Base-by-base conservation (phyloP, 2,888 invertebrate species). In the Chrysolina oricalcia region DNA sequence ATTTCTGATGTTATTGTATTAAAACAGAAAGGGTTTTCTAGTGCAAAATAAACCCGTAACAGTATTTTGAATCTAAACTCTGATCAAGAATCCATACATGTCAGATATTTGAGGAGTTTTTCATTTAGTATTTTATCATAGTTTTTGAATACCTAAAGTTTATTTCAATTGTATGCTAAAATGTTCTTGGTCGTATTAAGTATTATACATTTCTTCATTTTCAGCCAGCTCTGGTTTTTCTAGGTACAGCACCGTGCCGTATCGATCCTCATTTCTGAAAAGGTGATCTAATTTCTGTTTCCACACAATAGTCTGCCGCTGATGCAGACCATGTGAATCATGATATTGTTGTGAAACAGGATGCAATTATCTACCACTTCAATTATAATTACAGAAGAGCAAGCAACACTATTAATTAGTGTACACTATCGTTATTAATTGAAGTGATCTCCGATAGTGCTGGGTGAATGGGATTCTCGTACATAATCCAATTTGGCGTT, bases 321-420 rank as follows among this genome's bases (percentile, higher is more conserved):
- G 27, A 59, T 59, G 67, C 48, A 74, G 65, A 73, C 67, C 70
- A 81, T 78, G 78, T 77, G 80, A 80, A 80, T 77, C 77, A 80
- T 74, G 74, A 71, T 75, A 80, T 71, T 73, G 76, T 80, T 80
- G 81, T 80, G 79, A 81, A 82, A 81, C 82, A 81, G 82, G 82
- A 82, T 82, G 82, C 82, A 81, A 82, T 82, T 82, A 82, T 81
- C 74, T 79, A 75, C 79, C 74, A 80, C 81, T 80, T 77, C 78
- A 80, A 79, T 79, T 76, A 76, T 81, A 81, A 82, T 82, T 82
- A 80, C 80, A 70, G 66, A 77, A 75, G 78, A 77, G 78, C 76
- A 80, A 80, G 77, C 77, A 76, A 76, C 77, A 76, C 75, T 78
- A 80, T 80, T 79, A 82, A 82, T 82, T 81, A 81, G 75, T 77